Base-by-base conservation (phyloP, 2,888 invertebrate species). In the Lochmaea capreae region DNA sequence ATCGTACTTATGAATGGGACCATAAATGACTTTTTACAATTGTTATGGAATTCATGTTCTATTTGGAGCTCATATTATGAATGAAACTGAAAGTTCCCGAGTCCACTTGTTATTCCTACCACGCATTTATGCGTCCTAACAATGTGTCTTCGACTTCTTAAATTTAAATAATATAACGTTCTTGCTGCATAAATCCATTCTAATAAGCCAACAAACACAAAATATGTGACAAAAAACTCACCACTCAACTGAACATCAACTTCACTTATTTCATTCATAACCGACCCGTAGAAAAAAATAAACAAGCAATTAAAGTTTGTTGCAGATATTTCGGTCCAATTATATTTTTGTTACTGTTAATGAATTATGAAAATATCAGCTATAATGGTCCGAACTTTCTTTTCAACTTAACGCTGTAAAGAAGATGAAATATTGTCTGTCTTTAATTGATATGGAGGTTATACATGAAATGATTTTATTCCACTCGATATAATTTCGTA, bases 251-350 rank as follows among this genome's bases (percentile, higher is more conserved):
- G 65, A 65, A 74, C 61, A 57, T 70, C 65, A 73, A 69, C 65
- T 75, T 75, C 71, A 77, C 77, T 76, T 73, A 77, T 76, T 77
- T 76, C 79, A 79, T 81, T 81, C 81, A 81, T 79, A 79, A 79
- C 76, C 71, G 67, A 72, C 67, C 70, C 46, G 71, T 57, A 49
- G 71, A 75, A 78, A 81, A 81, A 80, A 81, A 79, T 76, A 66
- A 72, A 68, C 75, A 77, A 77, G 77, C 81, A 82, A 82, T 82
- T 82, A 81, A 81, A 80, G 79, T 78, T 77, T 73, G 75, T 76
- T 76, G 72, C 76, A 76, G 79, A 73, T 78, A 80, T 81, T 81
- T 79, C 65, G 71, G 72, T 78, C 81, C 81, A 82, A 81, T 82
- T 82, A 82, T 80, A 79, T 77, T 71, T 78, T 65, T 73, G 70